Evolutionary conservation across 2,888 invertebrate species (phyloP), one percentile per base, ranked within the genome.

Genomic region (Gari tellinella): DNA sequence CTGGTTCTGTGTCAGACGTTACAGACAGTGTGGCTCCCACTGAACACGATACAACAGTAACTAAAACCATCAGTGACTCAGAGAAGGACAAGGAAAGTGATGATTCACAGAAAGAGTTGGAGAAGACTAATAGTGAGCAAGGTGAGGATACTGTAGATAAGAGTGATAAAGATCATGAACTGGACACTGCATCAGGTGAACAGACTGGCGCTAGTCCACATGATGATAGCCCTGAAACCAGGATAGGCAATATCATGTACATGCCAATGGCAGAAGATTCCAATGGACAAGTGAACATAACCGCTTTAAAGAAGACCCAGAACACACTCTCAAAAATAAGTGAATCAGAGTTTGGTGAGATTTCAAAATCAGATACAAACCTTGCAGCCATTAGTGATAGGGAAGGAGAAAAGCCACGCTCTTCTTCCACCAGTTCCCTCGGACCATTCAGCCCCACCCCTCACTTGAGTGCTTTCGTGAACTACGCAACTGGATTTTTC

Each of bases 401-500:
- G 25, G 17, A 53, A 23, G 57, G 17, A 14, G 74, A 67, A 10
- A 72, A 77, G 41, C 43, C 56, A 40, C 69, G 60, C 1, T 80
- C 82, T 21, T 56, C 76, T 2, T 70, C 80, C 0, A 68, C 68
- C 0, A 80, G 82, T 40, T 82, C 85, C 15, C 81, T 86, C 41
- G 85, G 86, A 23, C 83, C 87, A 0, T 81, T 87, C 48, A 84
- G 83, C 17, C 77, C 81, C 1, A 85, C 87, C 0, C 88, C 88
- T 19, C 86, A 88, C 57, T 70, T 90, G 53, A 89, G 83, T 75
- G 87, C 84, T 94, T 95, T 98, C 94, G 97, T 97, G 93, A 97
- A 97, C 94, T 96, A 98, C 94, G 97, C 97, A 93, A 96, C 97
- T 91, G 97, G 97, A 93, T 94, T 97, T 93, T 97, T 97, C 94